A percentile compares a stretch with the other conserved stretches of the same genome.
Evolutionary conservation across 2,797 vertebrate genomes (phyloP).

Genomic region (Columba guinea): DNA sequence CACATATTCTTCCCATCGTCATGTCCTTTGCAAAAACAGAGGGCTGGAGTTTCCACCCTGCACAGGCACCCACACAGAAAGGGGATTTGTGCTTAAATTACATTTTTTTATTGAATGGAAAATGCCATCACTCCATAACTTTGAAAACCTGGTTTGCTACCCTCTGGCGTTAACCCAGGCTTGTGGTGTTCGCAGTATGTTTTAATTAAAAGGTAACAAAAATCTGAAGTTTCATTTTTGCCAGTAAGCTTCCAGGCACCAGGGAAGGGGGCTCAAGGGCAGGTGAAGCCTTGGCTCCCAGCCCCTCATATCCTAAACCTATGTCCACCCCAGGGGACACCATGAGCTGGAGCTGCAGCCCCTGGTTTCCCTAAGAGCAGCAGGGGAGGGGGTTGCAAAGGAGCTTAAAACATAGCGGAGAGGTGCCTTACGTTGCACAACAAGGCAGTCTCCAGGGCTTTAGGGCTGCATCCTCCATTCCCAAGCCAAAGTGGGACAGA

Average conservation of each 20-base stretch:
- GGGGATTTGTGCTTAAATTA: not conserved
- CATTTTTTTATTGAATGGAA: rapidly evolving
- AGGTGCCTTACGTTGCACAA: not conserved
- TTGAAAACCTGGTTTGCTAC: not conserved
- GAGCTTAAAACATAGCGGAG: not conserved
- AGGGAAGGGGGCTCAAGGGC: not conserved
- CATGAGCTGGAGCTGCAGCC: not conserved
- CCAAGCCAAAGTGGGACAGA: not conserved
- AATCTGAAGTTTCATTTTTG: not conserved
- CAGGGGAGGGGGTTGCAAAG: not conserved
- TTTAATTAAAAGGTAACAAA: not conserved
- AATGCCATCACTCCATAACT: rapidly evolving
- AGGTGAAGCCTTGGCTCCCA: not conserved
- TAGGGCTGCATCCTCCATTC: not conserved
- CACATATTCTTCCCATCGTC: not conserved
- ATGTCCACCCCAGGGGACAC: rapidly evolving
- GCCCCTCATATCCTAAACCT: not conserved
- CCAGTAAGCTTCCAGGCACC: not conserved
- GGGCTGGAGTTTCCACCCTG: not conserved
- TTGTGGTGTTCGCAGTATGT: not conserved
- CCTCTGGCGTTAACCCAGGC: not conserved
- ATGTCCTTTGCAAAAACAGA: not conserved
- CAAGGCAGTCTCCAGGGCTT: not conserved
- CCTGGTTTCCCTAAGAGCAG: not conserved
- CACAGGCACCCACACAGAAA: rapidly evolving